phyloP scores from a whole-genome alignment of 1,140 invertebrate genomes.

The Nixonia krombeini region DNA sequence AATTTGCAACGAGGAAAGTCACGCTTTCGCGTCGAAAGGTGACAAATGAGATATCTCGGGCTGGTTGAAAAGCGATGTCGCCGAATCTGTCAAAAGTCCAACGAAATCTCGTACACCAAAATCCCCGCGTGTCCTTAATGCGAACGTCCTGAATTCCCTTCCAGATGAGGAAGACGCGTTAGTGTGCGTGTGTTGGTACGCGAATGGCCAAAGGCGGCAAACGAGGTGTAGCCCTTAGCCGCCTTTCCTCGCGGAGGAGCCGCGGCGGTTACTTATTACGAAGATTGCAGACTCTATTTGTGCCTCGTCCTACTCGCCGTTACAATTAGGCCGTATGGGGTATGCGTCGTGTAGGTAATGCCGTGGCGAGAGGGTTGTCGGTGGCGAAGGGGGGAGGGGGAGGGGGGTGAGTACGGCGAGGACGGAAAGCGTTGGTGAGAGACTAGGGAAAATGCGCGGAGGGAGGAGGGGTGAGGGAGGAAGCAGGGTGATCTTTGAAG shows the following conservation, averaged over 20 bases:
- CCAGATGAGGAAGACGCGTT: neutral
- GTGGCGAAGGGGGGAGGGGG: neutral
- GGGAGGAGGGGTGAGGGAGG: conserved; percentile 33
- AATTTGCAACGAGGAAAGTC: too few species aligned
- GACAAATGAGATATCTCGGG: too few species aligned
- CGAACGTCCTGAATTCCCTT: too few species aligned
- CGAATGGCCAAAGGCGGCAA: conserved; percentile 1
- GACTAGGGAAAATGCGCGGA: conserved; percentile 39
- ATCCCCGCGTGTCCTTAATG: too few species aligned
- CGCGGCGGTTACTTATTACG: conserved; percentile 56
- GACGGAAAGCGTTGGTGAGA: conserved; percentile 18
- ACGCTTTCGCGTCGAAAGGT: too few species aligned
- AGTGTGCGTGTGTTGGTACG: conserved; percentile 11
- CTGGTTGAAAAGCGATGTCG: too few species aligned
- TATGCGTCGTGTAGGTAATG: conserved; percentile 24
- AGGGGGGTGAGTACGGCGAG: conserved; percentile 12
- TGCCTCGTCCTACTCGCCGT: conserved; percentile 44
- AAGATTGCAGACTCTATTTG: conserved; percentile 66
- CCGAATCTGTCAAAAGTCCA: too few species aligned
- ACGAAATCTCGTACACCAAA: too few species aligned
- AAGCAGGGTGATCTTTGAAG: conserved; percentile 46
- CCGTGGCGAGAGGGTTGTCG: conserved; percentile 10
- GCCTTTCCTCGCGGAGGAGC: conserved; percentile 15
- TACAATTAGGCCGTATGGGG: conserved; percentile 59
- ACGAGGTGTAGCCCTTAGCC: conserved; percentile 17